Percentiles rank a stretch among this genome's conserved stretches.
phyloP scores from a whole-genome alignment of 2,113 vertebrate species.

The Paracanthobrama guichenoti region DNA sequence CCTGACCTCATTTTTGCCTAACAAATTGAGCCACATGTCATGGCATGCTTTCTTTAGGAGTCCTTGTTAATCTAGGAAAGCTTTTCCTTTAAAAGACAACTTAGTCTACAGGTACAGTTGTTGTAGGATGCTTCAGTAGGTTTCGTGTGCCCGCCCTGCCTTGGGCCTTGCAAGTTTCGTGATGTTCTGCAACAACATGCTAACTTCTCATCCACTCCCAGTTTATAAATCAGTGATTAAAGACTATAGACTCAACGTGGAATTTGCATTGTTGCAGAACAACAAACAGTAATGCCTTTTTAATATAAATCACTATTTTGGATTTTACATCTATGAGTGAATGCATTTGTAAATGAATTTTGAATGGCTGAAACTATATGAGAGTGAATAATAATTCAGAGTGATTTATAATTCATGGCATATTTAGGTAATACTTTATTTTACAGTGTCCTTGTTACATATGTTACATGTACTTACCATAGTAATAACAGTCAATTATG shows the following conservation, averaged over 20 bases:
- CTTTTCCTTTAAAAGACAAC: not conserved
- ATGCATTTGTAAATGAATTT: not conserved
- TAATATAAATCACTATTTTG: not conserved
- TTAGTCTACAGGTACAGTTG: not conserved
- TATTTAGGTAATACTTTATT: too few relatives aligned
- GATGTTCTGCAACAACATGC: not conserved
- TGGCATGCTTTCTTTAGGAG: not conserved
- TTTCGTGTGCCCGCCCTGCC: not conserved
- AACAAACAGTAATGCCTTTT: not conserved
- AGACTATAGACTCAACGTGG: not conserved
- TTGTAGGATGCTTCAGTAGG: not conserved
- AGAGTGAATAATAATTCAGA: not conserved
- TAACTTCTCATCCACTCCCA: not conserved
- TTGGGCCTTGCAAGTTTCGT: not conserved
- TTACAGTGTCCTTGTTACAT: too few relatives aligned
- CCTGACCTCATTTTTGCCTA: constrained; percentile 40
- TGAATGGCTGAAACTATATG: not conserved
- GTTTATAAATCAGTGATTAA: not conserved
- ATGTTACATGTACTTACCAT: too few relatives aligned
- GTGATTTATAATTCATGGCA: too few relatives aligned
- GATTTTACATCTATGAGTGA: not conserved
- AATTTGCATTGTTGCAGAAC: not conserved
- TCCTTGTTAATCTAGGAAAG: not conserved
- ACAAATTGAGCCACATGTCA: constrained; percentile 50
- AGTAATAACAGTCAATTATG: too few relatives aligned